phyloP scores from a whole-genome alignment of 2,797 vertebrate species.

The Microtus californicus region DNA sequence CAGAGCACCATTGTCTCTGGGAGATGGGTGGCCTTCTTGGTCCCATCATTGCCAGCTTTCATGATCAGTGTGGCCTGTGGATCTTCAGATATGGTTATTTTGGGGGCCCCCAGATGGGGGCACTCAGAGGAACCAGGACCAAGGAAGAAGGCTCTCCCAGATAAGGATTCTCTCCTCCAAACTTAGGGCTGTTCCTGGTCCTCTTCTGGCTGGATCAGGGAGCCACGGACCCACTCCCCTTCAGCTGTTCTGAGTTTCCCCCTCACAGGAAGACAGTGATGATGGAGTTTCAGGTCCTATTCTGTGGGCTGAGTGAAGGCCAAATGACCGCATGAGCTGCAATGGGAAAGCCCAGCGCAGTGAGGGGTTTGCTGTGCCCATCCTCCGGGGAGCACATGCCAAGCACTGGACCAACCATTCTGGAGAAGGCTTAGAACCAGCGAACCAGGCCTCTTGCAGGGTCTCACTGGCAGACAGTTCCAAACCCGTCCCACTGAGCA shows the following conservation, averaged over 20 bases:
- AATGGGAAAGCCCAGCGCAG: background rate
- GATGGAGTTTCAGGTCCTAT: no score
- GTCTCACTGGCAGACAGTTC: background rate
- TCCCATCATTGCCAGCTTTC: slow-evolving; percentile 88
- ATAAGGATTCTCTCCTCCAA: no score
- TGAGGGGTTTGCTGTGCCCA: accelerated
- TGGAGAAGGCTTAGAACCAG: background rate
- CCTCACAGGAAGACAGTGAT: background rate
- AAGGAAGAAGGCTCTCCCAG: no score
- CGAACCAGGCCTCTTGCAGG: background rate
- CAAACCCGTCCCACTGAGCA: background rate
- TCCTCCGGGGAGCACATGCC: background rate
- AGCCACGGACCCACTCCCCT: background rate
- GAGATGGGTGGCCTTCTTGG: slow-evolving; percentile 95
- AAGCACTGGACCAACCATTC: background rate
- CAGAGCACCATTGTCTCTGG: slow-evolving; percentile 93
- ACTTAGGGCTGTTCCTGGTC: no score
- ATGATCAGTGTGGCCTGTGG: no score
- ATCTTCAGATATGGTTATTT: no score
- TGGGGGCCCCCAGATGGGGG: no score
- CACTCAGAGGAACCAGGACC: no score
- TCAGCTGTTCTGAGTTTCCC: background rate
- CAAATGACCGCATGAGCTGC: background rate
- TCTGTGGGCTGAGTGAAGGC: background rate
- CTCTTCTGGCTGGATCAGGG: no score